These are phyloP conservation scores for Ceratina japonica DNA, from an alignment of 1,140 invertebrate genomes.

Conservation along the genomic window DNA sequence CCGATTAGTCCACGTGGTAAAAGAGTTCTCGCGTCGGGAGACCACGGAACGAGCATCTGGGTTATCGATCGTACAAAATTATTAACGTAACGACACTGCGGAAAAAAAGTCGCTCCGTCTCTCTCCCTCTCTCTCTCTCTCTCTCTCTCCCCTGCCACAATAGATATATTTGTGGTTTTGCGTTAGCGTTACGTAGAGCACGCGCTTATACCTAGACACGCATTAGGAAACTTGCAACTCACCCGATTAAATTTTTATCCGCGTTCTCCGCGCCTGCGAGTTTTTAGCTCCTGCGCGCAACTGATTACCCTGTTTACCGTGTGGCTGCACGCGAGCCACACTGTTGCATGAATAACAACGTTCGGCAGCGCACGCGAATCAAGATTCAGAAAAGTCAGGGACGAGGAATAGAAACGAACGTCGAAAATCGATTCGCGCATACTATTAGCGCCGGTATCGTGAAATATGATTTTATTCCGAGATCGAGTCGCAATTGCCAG, in stretches of 20 bases:
- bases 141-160: neutral
- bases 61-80: conserved; percentile 35
- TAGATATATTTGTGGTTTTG: neutral
- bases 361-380: conserved; percentile 39
- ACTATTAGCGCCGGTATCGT: no score
- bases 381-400: conserved; percentile 34
- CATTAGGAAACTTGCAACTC: conserved; percentile 48
- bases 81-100: neutral
- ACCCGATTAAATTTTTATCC: conserved; percentile 52
- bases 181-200: conserved; percentile 29
- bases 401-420: neutral
- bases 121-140: no score
- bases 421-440: neutral
- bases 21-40: neutral
- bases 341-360: conserved; percentile 56
- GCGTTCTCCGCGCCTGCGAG: conserved; percentile 38
- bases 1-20: neutral
- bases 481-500: no score
- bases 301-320: conserved; percentile 48
- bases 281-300: conserved; percentile 34
- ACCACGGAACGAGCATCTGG: neutral
- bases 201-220: conserved; percentile 1
- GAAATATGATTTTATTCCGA: no score
- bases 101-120: neutral
- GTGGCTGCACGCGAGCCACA: conserved; percentile 50